Percentiles rank a stretch among this genome's conserved stretches.
These are phyloP conservation scores for Drepana falcataria DNA, from an alignment of 2,888 invertebrate species.

Conservation along the genomic window DNA sequence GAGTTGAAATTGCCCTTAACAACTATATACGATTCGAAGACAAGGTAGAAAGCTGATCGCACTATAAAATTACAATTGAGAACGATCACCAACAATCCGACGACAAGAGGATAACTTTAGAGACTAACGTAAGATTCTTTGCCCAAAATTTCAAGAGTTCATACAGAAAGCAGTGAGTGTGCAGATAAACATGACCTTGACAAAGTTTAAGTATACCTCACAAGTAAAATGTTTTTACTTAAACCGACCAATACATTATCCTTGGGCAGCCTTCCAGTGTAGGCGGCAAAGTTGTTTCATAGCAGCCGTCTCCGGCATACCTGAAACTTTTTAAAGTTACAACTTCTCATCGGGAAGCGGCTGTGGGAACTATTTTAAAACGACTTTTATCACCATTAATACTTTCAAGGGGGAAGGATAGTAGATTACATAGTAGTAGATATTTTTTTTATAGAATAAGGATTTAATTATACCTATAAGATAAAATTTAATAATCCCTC, in stretches of 20 bases:
- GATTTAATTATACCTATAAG: too few relatives aligned
- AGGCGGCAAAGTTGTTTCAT: slow-evolving; percentile 20
- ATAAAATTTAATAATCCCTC: too few relatives aligned
- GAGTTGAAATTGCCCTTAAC: too few relatives aligned
- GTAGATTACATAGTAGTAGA: neutral
- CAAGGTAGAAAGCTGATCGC: neutral
- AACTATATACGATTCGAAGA: too few relatives aligned
- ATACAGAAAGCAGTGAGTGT: neutral
- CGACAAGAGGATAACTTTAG: neutral
- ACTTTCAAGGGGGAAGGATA: slow-evolving; percentile 33
- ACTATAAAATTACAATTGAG: neutral
- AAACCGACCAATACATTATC: slow-evolving; percentile 13
- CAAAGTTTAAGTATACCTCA: neutral
- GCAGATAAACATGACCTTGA: neutral
- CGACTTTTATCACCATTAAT: slow-evolving; percentile 55
- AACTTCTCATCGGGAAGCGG: slow-evolving; percentile 27
- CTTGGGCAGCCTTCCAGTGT: slow-evolving; percentile 19
- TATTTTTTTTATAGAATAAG: too few relatives aligned
- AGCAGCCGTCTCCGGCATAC: slow-evolving; percentile 24
- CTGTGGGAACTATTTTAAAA: slow-evolving; percentile 50
- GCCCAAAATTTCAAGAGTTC: neutral
- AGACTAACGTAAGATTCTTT: neutral
- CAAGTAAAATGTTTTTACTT: neutral
- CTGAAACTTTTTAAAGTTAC: slow-evolving; percentile 48
- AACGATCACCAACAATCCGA: neutral